phyloP scores from a whole-genome alignment of 2,113 vertebrate genomes.

The Galbula dea region DNA sequence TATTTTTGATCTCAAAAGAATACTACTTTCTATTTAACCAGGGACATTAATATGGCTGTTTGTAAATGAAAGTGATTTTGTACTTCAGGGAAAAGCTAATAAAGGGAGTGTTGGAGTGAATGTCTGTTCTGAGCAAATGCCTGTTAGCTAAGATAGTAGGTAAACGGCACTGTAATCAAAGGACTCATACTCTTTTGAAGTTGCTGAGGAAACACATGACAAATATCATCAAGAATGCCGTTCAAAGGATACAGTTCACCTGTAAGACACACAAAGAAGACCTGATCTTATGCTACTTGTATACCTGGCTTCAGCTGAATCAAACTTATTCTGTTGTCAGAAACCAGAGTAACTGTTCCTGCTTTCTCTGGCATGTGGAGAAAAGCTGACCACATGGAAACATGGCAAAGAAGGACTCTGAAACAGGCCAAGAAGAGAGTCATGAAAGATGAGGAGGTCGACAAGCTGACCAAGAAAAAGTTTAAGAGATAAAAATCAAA shows the following conservation, averaged over 20 bases:
- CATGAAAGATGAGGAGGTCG: not conserved
- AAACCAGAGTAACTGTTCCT: not conserved
- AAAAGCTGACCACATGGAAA: not conserved
- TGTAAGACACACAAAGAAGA: not conserved
- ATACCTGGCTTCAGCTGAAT: not conserved
- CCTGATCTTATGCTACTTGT: not conserved
- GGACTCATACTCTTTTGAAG: slow-evolving; percentile 46
- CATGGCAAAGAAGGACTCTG: not conserved
- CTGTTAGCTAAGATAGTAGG: slow-evolving; percentile 7
- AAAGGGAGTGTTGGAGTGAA: slow-evolving; percentile 16
- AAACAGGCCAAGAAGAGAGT: not conserved
- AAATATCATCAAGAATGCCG: slow-evolving; percentile 38
- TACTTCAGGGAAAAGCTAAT: not conserved
- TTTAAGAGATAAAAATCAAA: not conserved
- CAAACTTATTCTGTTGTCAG: not conserved
- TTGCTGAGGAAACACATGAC: slow-evolving; percentile 45
- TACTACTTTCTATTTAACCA: not conserved
- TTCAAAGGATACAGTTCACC: slow-evolving; percentile 33
- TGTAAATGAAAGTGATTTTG: slow-evolving; percentile 23
- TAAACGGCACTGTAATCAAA: slow-evolving; percentile 41
- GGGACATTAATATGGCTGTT: not conserved
- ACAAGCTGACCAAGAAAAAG: not conserved
- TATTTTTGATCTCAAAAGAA: slow-evolving; percentile 31
- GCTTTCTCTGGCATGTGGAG: not conserved
- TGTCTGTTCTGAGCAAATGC: slow-evolving; percentile 23